Conservation (phyloP, 2,888 invertebrate species). For the Hyppa rectilinea region DNA sequence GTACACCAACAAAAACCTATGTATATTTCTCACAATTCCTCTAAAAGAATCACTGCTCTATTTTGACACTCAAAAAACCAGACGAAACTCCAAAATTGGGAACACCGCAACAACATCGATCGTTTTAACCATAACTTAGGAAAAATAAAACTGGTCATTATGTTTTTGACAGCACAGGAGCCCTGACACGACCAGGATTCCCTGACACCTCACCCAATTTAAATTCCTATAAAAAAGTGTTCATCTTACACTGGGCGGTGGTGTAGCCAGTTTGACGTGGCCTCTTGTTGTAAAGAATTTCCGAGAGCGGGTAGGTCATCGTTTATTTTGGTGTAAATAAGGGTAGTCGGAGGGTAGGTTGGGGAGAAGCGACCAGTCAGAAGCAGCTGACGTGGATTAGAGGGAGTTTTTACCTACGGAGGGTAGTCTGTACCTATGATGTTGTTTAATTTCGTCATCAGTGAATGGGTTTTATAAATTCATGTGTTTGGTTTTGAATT, state of each 20-base stretch:
- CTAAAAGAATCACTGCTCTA: not conserved
- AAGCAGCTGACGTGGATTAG: conserved; percentile 90
- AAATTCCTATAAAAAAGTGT: conserved; percentile 24
- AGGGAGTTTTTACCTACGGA: conserved; percentile 88
- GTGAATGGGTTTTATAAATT: conserved; percentile 60
- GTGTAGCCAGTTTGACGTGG: conserved; percentile 73
- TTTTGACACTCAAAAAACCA: conserved; percentile 4
- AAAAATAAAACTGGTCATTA: conserved; percentile 80
- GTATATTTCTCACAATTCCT: not conserved
- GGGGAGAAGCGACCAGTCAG: conserved; percentile 85
- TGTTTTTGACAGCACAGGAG: conserved; percentile 83
- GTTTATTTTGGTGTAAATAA: conserved; percentile 76
- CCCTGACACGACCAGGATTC: conserved; percentile 72
- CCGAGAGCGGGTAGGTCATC: conserved; percentile 71
- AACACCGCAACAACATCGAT: conserved; percentile 67
- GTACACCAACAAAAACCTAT: not conserved
- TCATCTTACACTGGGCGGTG: conserved; percentile 26
- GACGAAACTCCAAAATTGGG: conserved; percentile 27
- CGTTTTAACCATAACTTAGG: conserved; percentile 70
- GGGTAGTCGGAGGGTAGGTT: conserved; percentile 76
- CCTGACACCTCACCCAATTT: conserved; percentile 57
- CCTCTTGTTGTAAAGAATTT: conserved; percentile 67
- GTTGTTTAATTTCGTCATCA: conserved; percentile 63
- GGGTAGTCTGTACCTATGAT: conserved; percentile 78
- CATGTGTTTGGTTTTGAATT: conserved; percentile 55